Evolutionary conservation across 2,888 invertebrate species (phyloP).

Genomic region (Calameuta pallipes): DNA sequence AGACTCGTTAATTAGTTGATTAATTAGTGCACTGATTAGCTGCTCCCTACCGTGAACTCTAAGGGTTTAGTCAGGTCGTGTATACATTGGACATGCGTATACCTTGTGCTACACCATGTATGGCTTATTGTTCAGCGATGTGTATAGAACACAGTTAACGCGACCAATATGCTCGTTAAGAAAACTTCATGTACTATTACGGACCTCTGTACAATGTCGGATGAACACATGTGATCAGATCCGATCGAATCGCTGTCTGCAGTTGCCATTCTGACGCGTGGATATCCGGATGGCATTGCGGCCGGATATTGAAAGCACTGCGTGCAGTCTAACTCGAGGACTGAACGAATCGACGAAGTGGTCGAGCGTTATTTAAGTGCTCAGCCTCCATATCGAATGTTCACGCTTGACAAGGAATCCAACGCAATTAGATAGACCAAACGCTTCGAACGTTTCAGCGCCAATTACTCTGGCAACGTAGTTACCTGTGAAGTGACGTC

Average conservation of each 20-base stretch:
- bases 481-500: constrained; percentile 35
- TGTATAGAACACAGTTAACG: background rate
- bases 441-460: constrained; percentile 38
- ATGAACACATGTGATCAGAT: background rate
- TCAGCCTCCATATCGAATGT: constrained; percentile 43
- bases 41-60: background rate
- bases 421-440: constrained; percentile 50
- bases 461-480: constrained; percentile 51
- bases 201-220: background rate
- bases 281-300: background rate
- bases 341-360: background rate
- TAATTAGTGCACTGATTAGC: constrained; percentile 18
- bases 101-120: background rate
- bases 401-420: constrained; percentile 54
- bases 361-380: background rate
- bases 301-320: background rate
- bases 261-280: background rate
- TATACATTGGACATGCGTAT: background rate
- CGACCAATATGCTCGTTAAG: background rate
- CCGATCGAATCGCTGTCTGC: background rate
- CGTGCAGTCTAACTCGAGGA: background rate
- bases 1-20: constrained; percentile 17
- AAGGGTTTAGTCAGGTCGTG: background rate
- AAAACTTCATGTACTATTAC: background rate
- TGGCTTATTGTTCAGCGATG: background rate